A percentile compares a stretch with the other conserved stretches of the same genome.
These are phyloP conservation scores for Triplophysa tibetana DNA, from an alignment of 2,113 vertebrate species.

Conservation along the genomic window DNA sequence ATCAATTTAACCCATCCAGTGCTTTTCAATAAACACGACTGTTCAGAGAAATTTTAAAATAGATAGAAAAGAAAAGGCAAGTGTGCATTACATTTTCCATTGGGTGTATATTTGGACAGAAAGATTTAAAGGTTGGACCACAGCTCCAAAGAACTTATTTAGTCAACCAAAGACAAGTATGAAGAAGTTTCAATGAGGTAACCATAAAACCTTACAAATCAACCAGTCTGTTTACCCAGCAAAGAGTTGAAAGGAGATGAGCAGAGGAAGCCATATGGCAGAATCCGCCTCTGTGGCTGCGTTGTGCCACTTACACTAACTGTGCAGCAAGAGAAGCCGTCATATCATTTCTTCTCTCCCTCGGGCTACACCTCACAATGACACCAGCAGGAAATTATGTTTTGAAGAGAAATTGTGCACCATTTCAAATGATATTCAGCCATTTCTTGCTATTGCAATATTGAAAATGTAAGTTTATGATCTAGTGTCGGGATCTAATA, in stretches of 20 bases:
- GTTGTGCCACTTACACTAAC: background rate
- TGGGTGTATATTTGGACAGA: too few species aligned
- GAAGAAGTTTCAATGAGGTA: background rate
- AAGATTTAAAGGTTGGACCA: background rate
- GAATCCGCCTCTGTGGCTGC: background rate
- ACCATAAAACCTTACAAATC: conserved; percentile 11
- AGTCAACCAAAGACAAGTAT: background rate
- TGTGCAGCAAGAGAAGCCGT: conserved; percentile 8
- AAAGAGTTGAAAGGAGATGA: conserved; percentile 23
- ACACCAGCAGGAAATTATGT: conserved; percentile 39
- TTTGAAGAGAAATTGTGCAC: conserved; percentile 31
- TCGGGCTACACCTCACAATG: conserved; percentile 32
- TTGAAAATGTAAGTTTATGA: background rate
- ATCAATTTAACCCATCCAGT: too few species aligned
- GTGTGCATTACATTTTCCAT: too few species aligned
- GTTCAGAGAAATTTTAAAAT: too few species aligned
- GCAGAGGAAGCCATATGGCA: conserved; percentile 31
- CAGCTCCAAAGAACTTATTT: background rate
- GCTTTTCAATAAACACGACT: too few species aligned
- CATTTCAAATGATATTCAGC: conserved; percentile 24
- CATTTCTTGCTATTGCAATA: conserved; percentile 12
- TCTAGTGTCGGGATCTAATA: background rate
- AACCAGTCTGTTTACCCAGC: background rate
- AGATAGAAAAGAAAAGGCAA: too few species aligned
- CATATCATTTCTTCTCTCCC: conserved; percentile 31